Evolutionary conservation across 2,888 invertebrate genomes (phyloP).

Genomic region (Hydriomena furcata): DNA sequence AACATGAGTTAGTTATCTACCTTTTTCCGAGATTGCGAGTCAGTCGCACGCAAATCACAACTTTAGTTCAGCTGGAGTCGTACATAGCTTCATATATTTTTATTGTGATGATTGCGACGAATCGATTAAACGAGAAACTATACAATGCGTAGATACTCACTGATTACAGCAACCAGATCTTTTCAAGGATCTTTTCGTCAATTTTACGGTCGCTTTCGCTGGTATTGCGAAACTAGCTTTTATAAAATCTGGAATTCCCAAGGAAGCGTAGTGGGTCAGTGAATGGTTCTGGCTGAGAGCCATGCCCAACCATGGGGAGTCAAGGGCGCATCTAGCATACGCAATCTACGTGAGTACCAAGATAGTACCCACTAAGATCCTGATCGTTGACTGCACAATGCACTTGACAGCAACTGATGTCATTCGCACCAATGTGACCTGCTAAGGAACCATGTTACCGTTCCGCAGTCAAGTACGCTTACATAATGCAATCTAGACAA

Average conservation of each 20-base stretch:
- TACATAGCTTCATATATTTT: no score
- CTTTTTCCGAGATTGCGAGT: no score
- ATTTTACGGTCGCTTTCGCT: no score
- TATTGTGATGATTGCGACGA: no score
- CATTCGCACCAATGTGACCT: conserved; percentile 77
- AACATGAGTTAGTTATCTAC: no score
- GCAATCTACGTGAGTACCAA: conserved; percentile 42
- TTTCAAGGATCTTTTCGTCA: no score
- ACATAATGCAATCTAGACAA: conserved; percentile 75
- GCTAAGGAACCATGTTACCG: conserved; percentile 77
- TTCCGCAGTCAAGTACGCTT: conserved; percentile 72
- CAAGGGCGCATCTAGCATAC: conserved; percentile 75
- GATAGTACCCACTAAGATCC: conserved; percentile 50
- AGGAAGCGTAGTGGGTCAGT: conserved; percentile 63
- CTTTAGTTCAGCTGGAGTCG: no score
- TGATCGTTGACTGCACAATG: conserved; percentile 68
- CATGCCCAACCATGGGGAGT: conserved; percentile 66
- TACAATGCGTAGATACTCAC: no score
- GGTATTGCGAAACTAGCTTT: no score
- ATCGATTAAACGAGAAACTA: no score
- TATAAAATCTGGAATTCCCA: conserved; percentile 49
- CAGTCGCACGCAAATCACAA: no score
- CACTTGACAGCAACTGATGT: conserved; percentile 76
- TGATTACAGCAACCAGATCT: no score
- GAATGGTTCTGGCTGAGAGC: conserved; percentile 72